Evolutionary conservation across 2,888 invertebrate species (phyloP).

Genomic region (Stenodema calcarata): DNA sequence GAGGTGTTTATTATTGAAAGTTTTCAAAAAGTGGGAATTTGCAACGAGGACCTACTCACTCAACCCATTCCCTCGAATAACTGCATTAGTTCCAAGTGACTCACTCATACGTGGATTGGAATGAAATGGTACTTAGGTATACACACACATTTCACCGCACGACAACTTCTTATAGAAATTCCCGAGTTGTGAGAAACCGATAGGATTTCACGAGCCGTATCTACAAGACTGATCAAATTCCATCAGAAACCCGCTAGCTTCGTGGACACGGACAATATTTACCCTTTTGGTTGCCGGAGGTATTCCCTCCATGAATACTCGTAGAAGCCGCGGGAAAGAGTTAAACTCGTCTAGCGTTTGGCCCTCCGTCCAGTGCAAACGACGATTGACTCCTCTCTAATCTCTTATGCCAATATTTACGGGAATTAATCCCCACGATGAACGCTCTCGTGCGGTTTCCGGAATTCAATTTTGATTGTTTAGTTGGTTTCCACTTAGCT

Average conservation of each 20-base stretch:
- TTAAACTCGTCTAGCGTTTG: neutral
- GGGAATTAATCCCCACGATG: neutral
- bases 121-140: too few relatives aligned
- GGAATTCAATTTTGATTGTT: too few relatives aligned
- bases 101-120: too few relatives aligned
- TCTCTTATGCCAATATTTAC: neutral
- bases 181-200: neutral
- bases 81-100: too few relatives aligned
- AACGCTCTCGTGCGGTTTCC: neutral
- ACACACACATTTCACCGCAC: too few relatives aligned
- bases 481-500: too few relatives aligned
- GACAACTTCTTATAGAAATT: too few relatives aligned
- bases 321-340: neutral
- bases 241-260: neutral
- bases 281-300: neutral
- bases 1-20: too few relatives aligned
- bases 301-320: neutral
- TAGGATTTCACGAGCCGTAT: neutral
- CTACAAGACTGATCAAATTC: neutral
- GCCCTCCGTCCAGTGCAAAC: neutral
- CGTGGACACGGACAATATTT: constrained; percentile 1
- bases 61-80: too few relatives aligned
- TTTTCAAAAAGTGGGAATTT: too few relatives aligned
- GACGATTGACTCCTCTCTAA: neutral
- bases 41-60: too few relatives aligned